Conservation (phyloP, 1,140 invertebrate species). For the Anadara kagoshimensis region DNA sequence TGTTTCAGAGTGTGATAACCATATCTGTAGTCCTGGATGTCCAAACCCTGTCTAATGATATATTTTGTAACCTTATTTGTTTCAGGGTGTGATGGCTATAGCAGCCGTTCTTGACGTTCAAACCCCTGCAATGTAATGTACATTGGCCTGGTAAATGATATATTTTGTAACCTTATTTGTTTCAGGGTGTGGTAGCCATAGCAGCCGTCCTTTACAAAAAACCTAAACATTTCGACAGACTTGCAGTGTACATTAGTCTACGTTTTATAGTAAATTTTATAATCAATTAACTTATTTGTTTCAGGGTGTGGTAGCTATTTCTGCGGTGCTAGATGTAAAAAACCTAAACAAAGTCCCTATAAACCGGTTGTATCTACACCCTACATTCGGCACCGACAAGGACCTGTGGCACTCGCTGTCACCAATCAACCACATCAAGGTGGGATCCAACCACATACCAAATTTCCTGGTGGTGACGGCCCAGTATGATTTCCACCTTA, state of each 20-base stretch:
- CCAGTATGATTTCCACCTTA: constrained; percentile 19
- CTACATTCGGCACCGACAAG: constrained; percentile 21
- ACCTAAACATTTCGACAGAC: no score
- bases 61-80: no score
- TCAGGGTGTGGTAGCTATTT: constrained; percentile 29
- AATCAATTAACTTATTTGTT: neutral
- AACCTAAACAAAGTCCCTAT: constrained; percentile 2
- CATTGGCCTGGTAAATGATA: no score
- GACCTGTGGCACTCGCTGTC: constrained; percentile 15
- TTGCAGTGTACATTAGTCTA: no score
- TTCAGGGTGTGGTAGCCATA: constrained; percentile 29
- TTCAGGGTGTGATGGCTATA: no score
- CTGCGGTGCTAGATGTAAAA: constrained; percentile 21
- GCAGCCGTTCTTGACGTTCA: no score
- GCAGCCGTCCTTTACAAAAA: constrained; percentile 18
- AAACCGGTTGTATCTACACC: constrained; percentile 22
- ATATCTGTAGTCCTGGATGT: no score
- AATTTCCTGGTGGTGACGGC: constrained; percentile 28
- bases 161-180: neutral
- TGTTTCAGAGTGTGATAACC: no score
- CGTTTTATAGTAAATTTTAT: no score
- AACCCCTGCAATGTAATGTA: no score
- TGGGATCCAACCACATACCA: constrained; percentile 15
- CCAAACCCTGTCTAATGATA: no score
- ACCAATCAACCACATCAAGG: constrained; percentile 10